These are phyloP conservation scores for Saxidomus purpurata DNA, from an alignment of 1,140 invertebrate species.

Conservation along the genomic window DNA sequence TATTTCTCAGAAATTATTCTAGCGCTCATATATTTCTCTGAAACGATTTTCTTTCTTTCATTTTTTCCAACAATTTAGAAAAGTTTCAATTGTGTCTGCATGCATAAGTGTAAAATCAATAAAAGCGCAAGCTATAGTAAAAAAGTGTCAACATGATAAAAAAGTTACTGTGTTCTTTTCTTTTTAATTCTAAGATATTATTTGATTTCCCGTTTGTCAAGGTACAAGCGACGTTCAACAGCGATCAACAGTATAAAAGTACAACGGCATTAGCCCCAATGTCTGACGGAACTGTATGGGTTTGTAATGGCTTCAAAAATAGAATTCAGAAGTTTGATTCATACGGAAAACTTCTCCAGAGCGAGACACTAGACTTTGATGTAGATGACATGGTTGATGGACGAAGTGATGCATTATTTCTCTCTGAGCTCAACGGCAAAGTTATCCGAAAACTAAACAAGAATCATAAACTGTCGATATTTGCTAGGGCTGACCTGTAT, in stretches of 20 bases:
- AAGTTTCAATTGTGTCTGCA: no score
- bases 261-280: constrained; percentile 55
- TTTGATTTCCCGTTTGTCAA: no score
- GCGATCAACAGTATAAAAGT: constrained; percentile 47
- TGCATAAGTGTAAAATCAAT: no score
- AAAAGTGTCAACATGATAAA: no score
- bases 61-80: no score
- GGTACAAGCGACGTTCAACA: constrained; percentile 51
- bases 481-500: constrained; percentile 59
- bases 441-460: constrained; percentile 49
- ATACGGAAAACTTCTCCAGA: constrained; percentile 35
- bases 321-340: constrained; percentile 30
- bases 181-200: no score
- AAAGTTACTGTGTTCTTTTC: no score
- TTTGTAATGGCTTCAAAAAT: constrained; percentile 54
- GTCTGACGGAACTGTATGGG: constrained; percentile 58
- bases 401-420: constrained; percentile 22
- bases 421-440: constrained; percentile 58
- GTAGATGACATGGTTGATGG: constrained; percentile 61
- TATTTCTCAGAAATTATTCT: no score
- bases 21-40: no score
- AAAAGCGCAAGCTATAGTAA: no score
- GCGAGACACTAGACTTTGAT: constrained; percentile 56
- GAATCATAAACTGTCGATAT: constrained; percentile 43
- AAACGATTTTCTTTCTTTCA: no score